A percentile compares a stretch with the other conserved stretches of the same genome.
Conservation (phyloP, 2,113 vertebrate genomes). For the Tragelaphus strepsiceros region DNA sequence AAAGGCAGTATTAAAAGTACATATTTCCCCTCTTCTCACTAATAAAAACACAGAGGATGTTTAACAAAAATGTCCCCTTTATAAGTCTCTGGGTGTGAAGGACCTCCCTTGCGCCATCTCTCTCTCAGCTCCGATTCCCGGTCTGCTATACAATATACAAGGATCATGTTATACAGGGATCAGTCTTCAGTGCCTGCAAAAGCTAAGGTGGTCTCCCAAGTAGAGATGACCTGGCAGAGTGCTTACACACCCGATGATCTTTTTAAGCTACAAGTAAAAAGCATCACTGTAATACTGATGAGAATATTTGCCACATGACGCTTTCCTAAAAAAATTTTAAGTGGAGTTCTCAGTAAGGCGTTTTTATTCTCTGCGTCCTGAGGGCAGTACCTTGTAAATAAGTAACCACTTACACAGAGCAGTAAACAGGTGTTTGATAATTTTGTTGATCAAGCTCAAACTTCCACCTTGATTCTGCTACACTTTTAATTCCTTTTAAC, state of each 20-base stretch:
- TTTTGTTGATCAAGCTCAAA: neutral
- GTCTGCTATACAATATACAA: neutral
- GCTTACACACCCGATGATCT: neutral
- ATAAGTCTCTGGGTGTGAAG: neutral
- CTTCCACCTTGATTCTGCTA: neutral
- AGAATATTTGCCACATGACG: neutral
- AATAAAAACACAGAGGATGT: neutral
- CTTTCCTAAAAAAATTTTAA: neutral
- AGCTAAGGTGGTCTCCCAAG: neutral
- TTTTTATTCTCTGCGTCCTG: neutral
- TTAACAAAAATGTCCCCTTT: neutral
- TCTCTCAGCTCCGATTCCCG: neutral
- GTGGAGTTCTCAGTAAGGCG: neutral
- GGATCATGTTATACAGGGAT: neutral
- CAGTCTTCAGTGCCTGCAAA: neutral
- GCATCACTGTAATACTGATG: neutral
- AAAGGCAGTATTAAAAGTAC: neutral
- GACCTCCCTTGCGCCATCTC: neutral
- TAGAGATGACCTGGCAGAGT: neutral
- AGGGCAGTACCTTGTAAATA: conserved; percentile 2
- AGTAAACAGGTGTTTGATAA: neutral
- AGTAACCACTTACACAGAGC: neutral
- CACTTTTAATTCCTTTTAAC: neutral
- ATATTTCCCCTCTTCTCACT: neutral
- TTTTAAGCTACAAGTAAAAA: neutral